Evolutionary conservation across 2,113 vertebrate species (phyloP).

Genomic region (Ictidomys tridecemlineatus): DNA sequence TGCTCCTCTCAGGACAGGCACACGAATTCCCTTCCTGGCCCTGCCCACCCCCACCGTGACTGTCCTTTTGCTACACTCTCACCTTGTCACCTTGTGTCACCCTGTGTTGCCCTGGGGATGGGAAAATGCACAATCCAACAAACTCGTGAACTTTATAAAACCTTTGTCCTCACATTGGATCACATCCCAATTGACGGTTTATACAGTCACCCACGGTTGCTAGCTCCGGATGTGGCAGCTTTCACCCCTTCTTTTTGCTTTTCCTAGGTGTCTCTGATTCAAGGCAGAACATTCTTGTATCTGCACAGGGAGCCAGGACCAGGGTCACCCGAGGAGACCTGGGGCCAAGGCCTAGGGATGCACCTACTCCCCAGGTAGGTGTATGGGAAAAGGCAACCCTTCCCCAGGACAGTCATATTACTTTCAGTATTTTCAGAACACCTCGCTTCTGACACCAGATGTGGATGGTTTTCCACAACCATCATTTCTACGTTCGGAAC

Average conservation of each 20-base stretch:
- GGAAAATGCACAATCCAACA: background rate
- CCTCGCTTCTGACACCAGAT: background rate
- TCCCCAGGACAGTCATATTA: no score
- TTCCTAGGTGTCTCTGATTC: background rate
- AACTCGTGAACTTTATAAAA: background rate
- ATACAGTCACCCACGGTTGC: background rate
- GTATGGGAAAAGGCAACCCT: background rate
- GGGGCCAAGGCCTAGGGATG: background rate
- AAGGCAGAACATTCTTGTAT: background rate
- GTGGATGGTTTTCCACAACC: background rate
- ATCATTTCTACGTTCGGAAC: background rate
- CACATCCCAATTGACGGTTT: rapidly evolving
- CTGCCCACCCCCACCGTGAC: background rate
- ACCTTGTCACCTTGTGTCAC: background rate
- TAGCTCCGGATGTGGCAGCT: background rate
- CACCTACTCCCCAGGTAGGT: background rate
- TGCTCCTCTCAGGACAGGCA: background rate
- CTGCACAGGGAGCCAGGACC: background rate
- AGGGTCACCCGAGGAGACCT: background rate
- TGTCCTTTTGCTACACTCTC: rapidly evolving
- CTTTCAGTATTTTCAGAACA: background rate
- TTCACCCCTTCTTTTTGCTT: background rate
- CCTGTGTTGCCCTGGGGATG: rapidly evolving
- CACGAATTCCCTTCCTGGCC: rapidly evolving
- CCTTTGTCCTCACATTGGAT: background rate